These are phyloP conservation scores for Bruchidius siliquastri DNA, from an alignment of 2,888 invertebrate genomes.

Conservation along the genomic window DNA sequence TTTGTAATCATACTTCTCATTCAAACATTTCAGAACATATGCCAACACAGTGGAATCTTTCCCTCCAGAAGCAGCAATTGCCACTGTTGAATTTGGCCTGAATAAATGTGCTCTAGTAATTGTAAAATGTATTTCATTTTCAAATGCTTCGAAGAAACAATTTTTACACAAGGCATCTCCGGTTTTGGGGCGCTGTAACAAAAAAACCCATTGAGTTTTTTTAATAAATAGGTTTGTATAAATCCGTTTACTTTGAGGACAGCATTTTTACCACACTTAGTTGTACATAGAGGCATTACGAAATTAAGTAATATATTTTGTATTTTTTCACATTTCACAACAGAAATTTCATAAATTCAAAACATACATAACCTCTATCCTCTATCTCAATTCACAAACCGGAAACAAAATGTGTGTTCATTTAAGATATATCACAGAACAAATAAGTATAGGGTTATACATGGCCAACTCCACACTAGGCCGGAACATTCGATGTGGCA, in stretches of 20 bases:
- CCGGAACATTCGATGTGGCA: too few species aligned
- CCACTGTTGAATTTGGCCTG: constrained; percentile 77
- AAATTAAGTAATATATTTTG: not conserved
- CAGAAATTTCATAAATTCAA: too few species aligned
- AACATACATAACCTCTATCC: too few species aligned
- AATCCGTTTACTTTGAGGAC: constrained; percentile 61
- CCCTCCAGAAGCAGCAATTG: constrained; percentile 90
- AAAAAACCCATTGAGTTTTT: not conserved
- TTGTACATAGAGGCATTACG: constrained; percentile 66
- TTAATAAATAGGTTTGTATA: not conserved
- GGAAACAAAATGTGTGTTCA: too few species aligned
- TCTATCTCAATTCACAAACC: too few species aligned
- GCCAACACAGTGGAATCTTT: constrained; percentile 98
- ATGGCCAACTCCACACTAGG: too few species aligned
- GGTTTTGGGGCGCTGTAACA: constrained; percentile 78
- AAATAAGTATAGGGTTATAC: too few species aligned
- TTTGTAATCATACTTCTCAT: constrained; percentile 86
- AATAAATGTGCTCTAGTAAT: constrained; percentile 79
- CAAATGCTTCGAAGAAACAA: constrained; percentile 91
- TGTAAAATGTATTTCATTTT: constrained; percentile 91
- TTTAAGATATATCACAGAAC: too few species aligned
- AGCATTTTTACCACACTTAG: constrained; percentile 71
- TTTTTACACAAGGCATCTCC: constrained; percentile 89
- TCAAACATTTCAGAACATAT: constrained; percentile 84
- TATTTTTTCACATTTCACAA: not conserved